Base-by-base conservation (phyloP, 1,140 invertebrate species). In the Drosophila pruinosa region DNA sequence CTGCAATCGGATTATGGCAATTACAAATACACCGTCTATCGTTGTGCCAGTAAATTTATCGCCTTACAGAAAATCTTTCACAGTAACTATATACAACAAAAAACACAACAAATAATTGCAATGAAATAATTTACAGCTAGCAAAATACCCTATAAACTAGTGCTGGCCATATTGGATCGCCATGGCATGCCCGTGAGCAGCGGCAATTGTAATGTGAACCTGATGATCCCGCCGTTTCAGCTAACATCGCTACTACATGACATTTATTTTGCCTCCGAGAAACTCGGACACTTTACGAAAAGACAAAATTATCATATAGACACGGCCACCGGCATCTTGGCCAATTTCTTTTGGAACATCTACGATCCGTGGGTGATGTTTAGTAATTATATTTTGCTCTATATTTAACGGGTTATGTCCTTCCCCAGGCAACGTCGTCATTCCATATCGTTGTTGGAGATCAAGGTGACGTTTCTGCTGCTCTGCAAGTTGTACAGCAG, bases 311-410 rank as follows among this genome's bases (percentile, higher is more conserved):
- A 82, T 54, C 57, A 81, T 7, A 50, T 91, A 54, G 90, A 90
- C 12, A 65, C 47, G 4, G 72, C 75, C 4, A 80, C 80, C 3
- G 56, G 53, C 0, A 59, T 88, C 19, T 50, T 91, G 26, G 61
- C 86, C 6, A 91, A 90, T 48, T 91, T 91, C 53, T 83, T 91
- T 53, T 91, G 90, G 90, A 86, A 91, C 39, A 71, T 90, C 14
- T 91, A 82, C 54, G 90, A 91, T 74, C 86, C 90, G 89, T 91
- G 69, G 41, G 88, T 17, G 6, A 3, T 15, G 8, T 24, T n/a
- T 14, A 15, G 5, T 34, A 8, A 4, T 15, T 24, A 7, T n/a
- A n/a, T n/a, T n/a, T n/a, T n/a, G n/a, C n/a, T n/a, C n/a, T n/a
- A n/a, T n/a, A n/a, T n/a, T n/a, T n/a, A n/a, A n/a, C n/a, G n/a